Percentiles rank a stretch among this genome's conserved stretches.
These are phyloP conservation scores for Lampris megalopsis DNA, from an alignment of 2,113 vertebrate genomes.

Conservation along the genomic window DNA sequence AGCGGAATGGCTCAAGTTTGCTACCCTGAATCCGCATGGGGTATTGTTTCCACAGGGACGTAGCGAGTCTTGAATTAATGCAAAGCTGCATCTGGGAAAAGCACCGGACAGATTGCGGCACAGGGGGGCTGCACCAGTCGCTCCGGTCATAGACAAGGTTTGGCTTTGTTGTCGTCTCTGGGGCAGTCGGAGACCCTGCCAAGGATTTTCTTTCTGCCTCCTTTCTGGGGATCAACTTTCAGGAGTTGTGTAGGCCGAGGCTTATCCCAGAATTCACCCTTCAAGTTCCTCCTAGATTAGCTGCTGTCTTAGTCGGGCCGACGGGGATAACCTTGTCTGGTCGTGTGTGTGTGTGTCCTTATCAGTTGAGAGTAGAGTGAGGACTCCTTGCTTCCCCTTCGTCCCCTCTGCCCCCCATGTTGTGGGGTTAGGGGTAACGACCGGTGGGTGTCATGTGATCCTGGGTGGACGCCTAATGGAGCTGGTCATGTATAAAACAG, in stretches of 20 bases:
- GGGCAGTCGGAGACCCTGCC: neutral
- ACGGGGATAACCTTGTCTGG: constrained; percentile 39
- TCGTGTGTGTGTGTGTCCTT: neutral
- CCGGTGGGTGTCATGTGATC: neutral
- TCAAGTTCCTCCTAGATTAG: constrained; percentile 56
- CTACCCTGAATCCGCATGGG: neutral
- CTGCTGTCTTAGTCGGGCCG: constrained; percentile 24
- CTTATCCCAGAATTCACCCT: constrained; percentile 36
- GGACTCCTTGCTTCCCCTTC: no score
- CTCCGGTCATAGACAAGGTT: neutral
- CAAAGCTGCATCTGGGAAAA: neutral
- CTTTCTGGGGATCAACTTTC: constrained; percentile 30
- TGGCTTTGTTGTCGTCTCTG: neutral
- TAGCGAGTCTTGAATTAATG: constrained; percentile 1
- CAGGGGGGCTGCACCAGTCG: no score
- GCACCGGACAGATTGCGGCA: neutral
- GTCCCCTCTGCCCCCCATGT: neutral
- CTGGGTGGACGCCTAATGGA: constrained; percentile 7
- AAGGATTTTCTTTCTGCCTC: neutral
- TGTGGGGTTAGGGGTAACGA: neutral
- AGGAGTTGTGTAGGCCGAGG: neutral
- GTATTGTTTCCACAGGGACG: neutral
- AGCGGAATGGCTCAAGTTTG: no score
- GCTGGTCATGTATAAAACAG: constrained; percentile 12
- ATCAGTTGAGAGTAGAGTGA: no score